Percentiles rank a stretch among this genome's conserved stretches.
Evolutionary conservation across 2,888 invertebrate species (phyloP).

Genomic region (Patella pellucida): DNA sequence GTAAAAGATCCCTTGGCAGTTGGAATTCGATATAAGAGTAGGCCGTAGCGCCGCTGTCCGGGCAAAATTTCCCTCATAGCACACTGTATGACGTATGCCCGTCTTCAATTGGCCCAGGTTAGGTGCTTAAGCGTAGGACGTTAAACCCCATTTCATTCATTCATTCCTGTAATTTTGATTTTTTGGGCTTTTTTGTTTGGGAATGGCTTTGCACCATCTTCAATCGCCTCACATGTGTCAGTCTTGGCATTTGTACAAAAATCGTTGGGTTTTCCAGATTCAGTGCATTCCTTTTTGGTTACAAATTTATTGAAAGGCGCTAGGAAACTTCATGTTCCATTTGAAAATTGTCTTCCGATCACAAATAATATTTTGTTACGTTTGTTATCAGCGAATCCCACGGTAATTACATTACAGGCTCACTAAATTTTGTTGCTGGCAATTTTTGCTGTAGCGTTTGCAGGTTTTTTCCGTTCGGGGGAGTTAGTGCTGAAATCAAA

Average conservation of each 20-base stretch:
- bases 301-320: background rate
- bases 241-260: background rate
- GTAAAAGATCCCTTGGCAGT: no score
- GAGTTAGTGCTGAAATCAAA: background rate
- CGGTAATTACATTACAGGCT: background rate
- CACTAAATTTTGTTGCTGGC: background rate
- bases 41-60: no score
- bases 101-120: no score
- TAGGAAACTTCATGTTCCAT: background rate
- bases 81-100: no score
- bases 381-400: background rate
- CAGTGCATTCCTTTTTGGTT: conserved; percentile 3
- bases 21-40: no score
- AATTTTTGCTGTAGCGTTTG: conserved; percentile 2
- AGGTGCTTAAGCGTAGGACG: no score
- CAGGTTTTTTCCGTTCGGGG: background rate
- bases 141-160: no score
- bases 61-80: no score
- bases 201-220: background rate
- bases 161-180: background rate
- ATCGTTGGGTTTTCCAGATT: background rate
- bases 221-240: background rate
- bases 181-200: conserved; percentile 1
- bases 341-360: background rate
- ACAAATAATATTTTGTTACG: background rate